Base-by-base conservation (phyloP, 2,888 invertebrate genomes). In the Cremastobaeus sp. region DNA sequence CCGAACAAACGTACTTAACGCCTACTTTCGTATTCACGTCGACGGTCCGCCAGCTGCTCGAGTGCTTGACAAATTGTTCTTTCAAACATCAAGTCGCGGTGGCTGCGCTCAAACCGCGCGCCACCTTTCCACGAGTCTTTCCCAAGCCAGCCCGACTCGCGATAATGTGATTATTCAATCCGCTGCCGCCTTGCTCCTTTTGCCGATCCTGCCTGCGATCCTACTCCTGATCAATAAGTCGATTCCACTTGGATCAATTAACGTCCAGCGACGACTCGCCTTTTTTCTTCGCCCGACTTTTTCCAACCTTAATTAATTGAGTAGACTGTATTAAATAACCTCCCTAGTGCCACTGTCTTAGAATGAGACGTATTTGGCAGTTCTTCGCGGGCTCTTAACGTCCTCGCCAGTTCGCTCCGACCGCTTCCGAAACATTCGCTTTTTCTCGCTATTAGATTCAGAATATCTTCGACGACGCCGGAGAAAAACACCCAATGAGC, bases 61-160 rank as follows among this genome's bases (percentile, higher is more conserved):
- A 76, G 76, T 66, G 79, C 80, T 82, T 83, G 83, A 83, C 81
- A 82, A 83, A 83, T 82, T 79, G 82, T 77, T 77, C 82, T 59
- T 78, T 77, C 78, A 75, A 80, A 71, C 72, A 65, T 45, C 47
- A 66, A 60, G 35, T 12, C 59, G 48, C 69, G 45, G 55, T 28
- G 5, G 37, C 35, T 43, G 11, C 48, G 74, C 60, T 74, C 64
- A 41, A 60, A 62, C 41, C 54, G 52, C 54, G 60, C 39, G 41
- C 55, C 41, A 25, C 59, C 12, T 60, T 52, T 25, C 14, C 41
- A 5, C 18, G 37, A 25, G n/a, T n/a, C n/a, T n/a, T n/a, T n/a
- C n/a, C n/a, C n/a, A n/a, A n/a, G n/a, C n/a, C n/a, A n/a, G n/a
- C n/a, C n/a, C n/a, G n/a, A n/a, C n/a, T n/a, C n/a, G n/a, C 37